A percentile compares a stretch with the other conserved stretches of the same genome.
Conservation (phyloP, 2,888 invertebrate genomes). For the Balanococcus diminutus region DNA sequence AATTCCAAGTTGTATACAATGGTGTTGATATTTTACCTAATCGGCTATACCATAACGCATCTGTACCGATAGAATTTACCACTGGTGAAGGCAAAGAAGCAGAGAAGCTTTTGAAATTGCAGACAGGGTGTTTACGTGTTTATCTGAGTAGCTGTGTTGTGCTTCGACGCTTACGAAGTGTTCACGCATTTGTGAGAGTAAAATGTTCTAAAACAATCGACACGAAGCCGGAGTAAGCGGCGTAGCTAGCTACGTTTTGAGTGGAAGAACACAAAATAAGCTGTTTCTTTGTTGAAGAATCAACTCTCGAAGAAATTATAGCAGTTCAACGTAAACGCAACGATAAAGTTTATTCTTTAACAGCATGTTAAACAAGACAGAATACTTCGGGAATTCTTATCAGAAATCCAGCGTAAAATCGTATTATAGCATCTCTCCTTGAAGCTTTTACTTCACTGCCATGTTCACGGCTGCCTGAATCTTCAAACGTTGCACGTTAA, state of each 20-base stretch:
- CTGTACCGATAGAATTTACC: no score
- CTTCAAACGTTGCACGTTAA: conserved; percentile 49
- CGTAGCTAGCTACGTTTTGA: not conserved
- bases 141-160: not conserved
- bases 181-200: conserved; percentile 3
- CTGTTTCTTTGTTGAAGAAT: conserved; percentile 44
- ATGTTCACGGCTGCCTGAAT: conserved; percentile 52
- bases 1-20: no score
- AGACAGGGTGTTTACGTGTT: not conserved
- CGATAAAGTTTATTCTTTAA: conserved; percentile 55
- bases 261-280: conserved; percentile 37
- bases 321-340: conserved; percentile 41
- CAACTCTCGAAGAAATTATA: conserved; percentile 42
- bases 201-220: conserved; percentile 43
- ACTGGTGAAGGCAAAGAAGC: no score
- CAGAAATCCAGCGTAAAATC: conserved; percentile 56
- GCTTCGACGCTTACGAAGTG: conserved; percentile 23
- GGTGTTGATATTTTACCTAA: no score
- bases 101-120: no score
- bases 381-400: conserved; percentile 51
- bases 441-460: conserved; percentile 34
- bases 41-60: no score
- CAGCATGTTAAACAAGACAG: conserved; percentile 53
- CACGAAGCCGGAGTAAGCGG: not conserved
- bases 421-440: conserved; percentile 53